Evolutionary conservation across 2,797 vertebrate species (phyloP), one percentile per base, ranked within the genome.

Genomic region (Megaceryle alcyon): DNA sequence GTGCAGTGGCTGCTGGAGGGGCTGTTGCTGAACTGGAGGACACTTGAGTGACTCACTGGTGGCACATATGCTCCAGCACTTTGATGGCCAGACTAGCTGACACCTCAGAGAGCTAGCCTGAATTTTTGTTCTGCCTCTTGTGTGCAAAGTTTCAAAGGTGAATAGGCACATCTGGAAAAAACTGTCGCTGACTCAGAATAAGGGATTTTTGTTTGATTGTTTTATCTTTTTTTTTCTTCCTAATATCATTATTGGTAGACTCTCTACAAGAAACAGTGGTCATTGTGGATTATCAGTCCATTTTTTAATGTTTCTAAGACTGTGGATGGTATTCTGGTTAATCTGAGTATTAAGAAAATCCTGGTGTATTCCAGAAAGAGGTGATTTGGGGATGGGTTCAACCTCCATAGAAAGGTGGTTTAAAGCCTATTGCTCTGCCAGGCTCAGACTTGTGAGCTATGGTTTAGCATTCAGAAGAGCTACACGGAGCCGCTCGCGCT

Each of bases 281-380:
- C 63, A 83, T 91, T 94, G 69, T 48, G 73, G 23, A 15, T 69
- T 95, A 64, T n/a, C 31, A 78, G 71, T 87, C 53, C 51, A 39
- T 72, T 96, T 97, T 95, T 94, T 68, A 92, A 73, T 90, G 79
- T 91, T 93, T 96, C 83, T 85, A 65, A 84, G 63, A 37, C 88
- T 92, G 71, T 10, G 1, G 70, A 63, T 93, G 68, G 80, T 92
- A 88, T 78, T 94, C 89, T 94, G 87, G 82, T 94, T 86, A 44
- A 95, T 48, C 35, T 81, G 65, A 79, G 29, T 94, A 66, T 92
- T 90, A 86, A 64, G 56, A 44, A 73, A 53, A 25, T 92, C 92
- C 39, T 35, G 33, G 6, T 39, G 6, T 49, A 3, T 35, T 14
- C 19, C 10, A 39, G 57, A n/a, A 61, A 10, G 37, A 86, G 28